Percentiles rank a stretch among this genome's conserved stretches.
Evolutionary conservation across 64 coral and sea anemone genomes (phyloP).

Genomic region (Catalaphyllia jardinei): DNA sequence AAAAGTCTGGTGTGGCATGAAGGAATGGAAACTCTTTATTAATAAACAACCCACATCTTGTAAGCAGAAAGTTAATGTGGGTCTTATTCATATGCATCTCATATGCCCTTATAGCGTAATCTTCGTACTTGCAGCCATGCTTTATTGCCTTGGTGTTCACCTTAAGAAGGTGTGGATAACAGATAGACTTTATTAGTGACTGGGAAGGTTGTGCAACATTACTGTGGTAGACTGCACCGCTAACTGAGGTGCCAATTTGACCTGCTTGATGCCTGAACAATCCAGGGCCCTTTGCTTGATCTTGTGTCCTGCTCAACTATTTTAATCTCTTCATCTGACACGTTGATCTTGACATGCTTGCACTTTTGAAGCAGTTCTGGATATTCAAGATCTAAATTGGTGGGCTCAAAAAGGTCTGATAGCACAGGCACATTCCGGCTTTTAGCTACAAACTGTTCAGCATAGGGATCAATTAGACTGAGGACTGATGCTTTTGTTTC

Average conservation of each 20-base stretch:
- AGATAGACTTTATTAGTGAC: slow-evolving; percentile 36
- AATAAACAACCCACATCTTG: slow-evolving; percentile 51
- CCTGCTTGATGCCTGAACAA: slow-evolving; percentile 50
- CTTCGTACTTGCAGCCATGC: slow-evolving; percentile 28
- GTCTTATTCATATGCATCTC: slow-evolving; percentile 15
- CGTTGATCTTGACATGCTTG: slow-evolving; percentile 27
- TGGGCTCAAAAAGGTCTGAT: slow-evolving; percentile 39
- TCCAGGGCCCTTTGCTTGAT: slow-evolving; percentile 38
- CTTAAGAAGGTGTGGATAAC: slow-evolving; percentile 55
- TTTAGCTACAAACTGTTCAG: slow-evolving; percentile 67
- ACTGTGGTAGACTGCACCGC: slow-evolving; percentile 38
- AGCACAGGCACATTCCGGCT: slow-evolving; percentile 48
- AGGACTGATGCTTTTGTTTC: too few relatives aligned
- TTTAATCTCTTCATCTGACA: slow-evolving; percentile 50
- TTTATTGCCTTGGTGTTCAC: slow-evolving; percentile 28
- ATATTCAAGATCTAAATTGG: slow-evolving; percentile 64
- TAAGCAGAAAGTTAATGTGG: slow-evolving; percentile 36
- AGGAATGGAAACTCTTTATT: slow-evolving; percentile 17
- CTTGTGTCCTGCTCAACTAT: slow-evolving; percentile 33
- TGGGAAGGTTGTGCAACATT: slow-evolving; percentile 51
- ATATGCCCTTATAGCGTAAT: slow-evolving; percentile 30
- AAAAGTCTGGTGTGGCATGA: slow-evolving; percentile 35
- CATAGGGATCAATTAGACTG: neutral
- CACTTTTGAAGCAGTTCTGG: slow-evolving; percentile 59
- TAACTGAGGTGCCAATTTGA: slow-evolving; percentile 32